Evolutionary conservation across 2,888 invertebrate genomes (phyloP), one percentile per base, ranked within the genome.

Genomic region (Acleris holmiana): DNA sequence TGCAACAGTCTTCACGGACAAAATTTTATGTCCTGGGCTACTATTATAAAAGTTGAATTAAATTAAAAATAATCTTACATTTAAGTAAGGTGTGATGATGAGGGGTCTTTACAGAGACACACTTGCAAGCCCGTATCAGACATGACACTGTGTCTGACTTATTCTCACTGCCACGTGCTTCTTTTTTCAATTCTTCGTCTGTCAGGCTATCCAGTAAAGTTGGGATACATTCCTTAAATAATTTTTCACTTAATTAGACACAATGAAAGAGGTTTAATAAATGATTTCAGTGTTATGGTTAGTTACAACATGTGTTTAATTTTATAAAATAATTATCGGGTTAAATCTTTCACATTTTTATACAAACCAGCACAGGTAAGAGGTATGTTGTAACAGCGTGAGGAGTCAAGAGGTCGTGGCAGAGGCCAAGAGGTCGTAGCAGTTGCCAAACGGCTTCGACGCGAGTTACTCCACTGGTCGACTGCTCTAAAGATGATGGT

Each of bases 141-240:
- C 97, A 97, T 69, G 99, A 98, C 72, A 99, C 96, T 57, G 98
- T 97, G 90, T 99, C 99, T 85, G 98, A 99, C 91, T 99, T 99
- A 69, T 97, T 97, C 88, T 99, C 99, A 80, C 96, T 97, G 17
- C 94, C 94, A 82, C 98, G 98, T 4, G 98, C 98, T 91, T 99
- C 99, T 74, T 97, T 96, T 84, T 99, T 99, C 67, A 99, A 88
- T 84, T 99, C 99, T 70, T 98, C 98, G 85, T 99, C 99, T 21
- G 98, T 97, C 79, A 99, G 93, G 88, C 97, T 97, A 83, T 99
- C 98, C 81, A 99, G 93, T 79, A 98, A 95, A 77, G 96, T 95
- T 69, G 98, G 96, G 73, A 98, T 97, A 87, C 97, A 96, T 93
- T 98, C 97, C 98, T 98, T 85, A 13, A 72, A 74, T 68, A 13